Conservation (phyloP, 2,113 vertebrate genomes). For the Nycticebus coucang region DNA sequence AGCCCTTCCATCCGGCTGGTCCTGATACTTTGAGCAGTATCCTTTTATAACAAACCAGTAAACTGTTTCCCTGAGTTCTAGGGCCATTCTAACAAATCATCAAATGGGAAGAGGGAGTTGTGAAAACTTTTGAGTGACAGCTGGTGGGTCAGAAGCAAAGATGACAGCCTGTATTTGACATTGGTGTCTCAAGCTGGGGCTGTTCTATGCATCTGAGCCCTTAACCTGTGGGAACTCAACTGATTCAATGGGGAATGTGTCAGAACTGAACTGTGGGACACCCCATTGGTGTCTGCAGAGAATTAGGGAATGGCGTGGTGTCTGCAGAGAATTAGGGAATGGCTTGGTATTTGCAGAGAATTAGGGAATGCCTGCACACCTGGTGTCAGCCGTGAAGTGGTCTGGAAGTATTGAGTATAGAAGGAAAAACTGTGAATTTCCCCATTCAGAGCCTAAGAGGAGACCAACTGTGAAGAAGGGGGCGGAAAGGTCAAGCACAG, state of each 20-base stretch:
- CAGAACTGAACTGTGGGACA: not conserved
- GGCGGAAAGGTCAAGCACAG: rapidly evolving
- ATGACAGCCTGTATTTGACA: not conserved
- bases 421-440: not conserved
- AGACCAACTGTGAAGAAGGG: not conserved
- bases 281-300: not conserved
- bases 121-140: not conserved
- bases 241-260: not conserved
- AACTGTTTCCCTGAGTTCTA: not conserved
- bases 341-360: not conserved
- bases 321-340: no score
- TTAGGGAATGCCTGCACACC: not conserved
- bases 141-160: not conserved
- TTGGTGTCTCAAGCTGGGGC: not conserved
- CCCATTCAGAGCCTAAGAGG: not conserved
- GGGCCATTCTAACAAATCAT: not conserved
- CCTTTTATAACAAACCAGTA: not conserved
- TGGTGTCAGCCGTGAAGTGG: no score
- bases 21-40: no score
- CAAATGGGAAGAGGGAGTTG: not conserved
- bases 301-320: not conserved
- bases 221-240: not conserved
- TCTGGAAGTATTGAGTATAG: not conserved
- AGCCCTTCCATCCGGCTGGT: not conserved
- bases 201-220: not conserved